phyloP scores from a whole-genome alignment of 2,113 vertebrate genomes.

The Barbus barbus region DNA sequence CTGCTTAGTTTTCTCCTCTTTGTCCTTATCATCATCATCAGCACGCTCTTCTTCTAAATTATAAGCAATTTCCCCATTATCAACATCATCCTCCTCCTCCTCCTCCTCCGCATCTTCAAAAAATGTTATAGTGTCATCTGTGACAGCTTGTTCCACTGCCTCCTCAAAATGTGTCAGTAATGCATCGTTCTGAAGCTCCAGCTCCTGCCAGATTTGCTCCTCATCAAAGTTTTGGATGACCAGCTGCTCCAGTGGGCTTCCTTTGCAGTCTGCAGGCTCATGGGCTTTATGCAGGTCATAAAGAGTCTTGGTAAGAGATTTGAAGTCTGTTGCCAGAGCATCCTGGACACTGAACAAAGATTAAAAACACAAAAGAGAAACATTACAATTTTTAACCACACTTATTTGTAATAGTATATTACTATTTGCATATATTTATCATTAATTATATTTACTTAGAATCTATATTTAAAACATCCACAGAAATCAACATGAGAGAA shows the following conservation, averaged over 20 bases:
- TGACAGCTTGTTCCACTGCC: constrained; percentile 64
- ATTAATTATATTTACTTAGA: background rate
- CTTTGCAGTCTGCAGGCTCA: constrained; percentile 63
- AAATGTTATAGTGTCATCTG: constrained; percentile 74
- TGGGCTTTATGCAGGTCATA: constrained; percentile 88
- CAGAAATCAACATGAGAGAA: background rate
- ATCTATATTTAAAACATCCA: too few species aligned
- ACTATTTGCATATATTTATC: background rate
- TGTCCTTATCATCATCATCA: constrained; percentile 51
- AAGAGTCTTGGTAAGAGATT: constrained; percentile 86
- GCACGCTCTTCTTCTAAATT: constrained; percentile 40
- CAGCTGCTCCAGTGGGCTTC: constrained; percentile 83
- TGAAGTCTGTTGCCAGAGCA: constrained; percentile 79
- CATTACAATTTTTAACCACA: too few species aligned
- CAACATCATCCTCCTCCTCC: background rate
- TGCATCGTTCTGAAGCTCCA: constrained; percentile 87
- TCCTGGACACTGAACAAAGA: constrained; percentile 76
- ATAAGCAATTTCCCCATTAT: constrained; percentile 55
- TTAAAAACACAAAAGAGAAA: constrained; percentile 1
- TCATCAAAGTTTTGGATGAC: constrained; percentile 89
- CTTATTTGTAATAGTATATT: background rate
- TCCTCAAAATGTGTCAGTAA: constrained; percentile 79
- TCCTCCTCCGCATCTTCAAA: constrained; percentile 53
- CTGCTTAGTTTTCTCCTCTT: constrained; percentile 45
- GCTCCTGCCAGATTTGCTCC: constrained; percentile 97